Evolutionary conservation across 1,140 invertebrate species (phyloP), one percentile per base, ranked within the genome.

Genomic region (Harlomillsia oculata): DNA sequence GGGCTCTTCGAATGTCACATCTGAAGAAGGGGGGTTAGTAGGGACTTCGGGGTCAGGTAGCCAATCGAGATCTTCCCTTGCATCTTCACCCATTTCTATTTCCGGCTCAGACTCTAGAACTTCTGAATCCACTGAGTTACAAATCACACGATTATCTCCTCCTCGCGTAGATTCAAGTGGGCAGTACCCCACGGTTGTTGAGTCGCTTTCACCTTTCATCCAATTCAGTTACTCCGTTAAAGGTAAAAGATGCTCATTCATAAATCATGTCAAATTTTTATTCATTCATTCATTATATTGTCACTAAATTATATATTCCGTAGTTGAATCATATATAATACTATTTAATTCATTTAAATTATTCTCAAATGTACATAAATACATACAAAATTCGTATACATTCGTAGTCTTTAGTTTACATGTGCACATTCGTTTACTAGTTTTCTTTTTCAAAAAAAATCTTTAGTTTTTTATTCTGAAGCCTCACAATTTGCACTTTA

Each of bases 121-220:
- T 5, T 63, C 61, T n/a, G 61, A 63, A 39, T 63, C 61, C 5
- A 63, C 61, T 23, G 61, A 63, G 52, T 51, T 63, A 21, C 61
- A 59, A 50, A 54, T 63, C 37, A 63, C 61, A 23, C 18, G 61
- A 29, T 48, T 63, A 32, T 52, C 46, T 36, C 61, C 61, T 11
- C 61, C 61, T 20, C 44, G 57, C 8, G 39, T 58, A 39, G 61
- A 63, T 46, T 52, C 61, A 23, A 56, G 55, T 44, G 56, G 56
- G 25, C 46, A 59, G 30, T 63, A 59, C 43, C 61, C 61, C 20
- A 52, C 56, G 16, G 56, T 63, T 40, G 53, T 56, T 45, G 61
- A 63, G 30, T 58, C 28, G 45, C 56, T 63, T 41, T 36, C 61
- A 43, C 61, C 61, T 36, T 59, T 63, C 61, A 59, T 63, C 61